These are phyloP conservation scores for Apistogramma diplotaenia DNA, from an alignment of 2,113 vertebrate genomes.

Conservation along the genomic window DNA sequence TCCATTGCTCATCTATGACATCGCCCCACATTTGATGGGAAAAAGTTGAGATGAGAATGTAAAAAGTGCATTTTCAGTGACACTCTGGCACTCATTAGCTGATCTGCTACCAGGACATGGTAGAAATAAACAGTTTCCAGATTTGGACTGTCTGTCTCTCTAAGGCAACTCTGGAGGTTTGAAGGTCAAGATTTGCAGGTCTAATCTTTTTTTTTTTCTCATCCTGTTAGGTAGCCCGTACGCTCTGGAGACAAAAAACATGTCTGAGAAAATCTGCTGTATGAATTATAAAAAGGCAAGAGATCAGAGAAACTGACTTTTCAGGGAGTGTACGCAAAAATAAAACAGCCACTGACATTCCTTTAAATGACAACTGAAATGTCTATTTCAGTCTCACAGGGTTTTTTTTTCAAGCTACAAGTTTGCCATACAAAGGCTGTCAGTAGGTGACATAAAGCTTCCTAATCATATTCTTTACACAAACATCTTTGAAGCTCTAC, in stretches of 20 bases:
- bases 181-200: conserved; percentile 5
- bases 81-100: too few relatives aligned
- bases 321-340: conserved; percentile 2
- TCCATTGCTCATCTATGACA: too few relatives aligned
- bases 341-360: not conserved
- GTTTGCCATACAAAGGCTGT: conserved; percentile 5
- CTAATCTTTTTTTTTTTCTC: not conserved
- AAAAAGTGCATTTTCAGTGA: too few relatives aligned
- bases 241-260: not conserved
- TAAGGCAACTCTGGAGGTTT: not conserved
- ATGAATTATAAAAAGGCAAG: conserved; percentile 14
- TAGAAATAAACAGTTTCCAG: too few relatives aligned
- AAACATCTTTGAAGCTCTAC: conserved; percentile 25
- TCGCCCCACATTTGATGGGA: too few relatives aligned
- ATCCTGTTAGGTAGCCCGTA: not conserved
- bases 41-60: too few relatives aligned
- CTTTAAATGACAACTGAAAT: conserved; percentile 42
- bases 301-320: conserved; percentile 20
- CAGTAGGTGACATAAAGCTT: conserved; percentile 7
- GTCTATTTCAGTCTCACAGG: conserved; percentile 43
- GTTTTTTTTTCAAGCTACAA: not conserved
- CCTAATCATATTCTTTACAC: conserved; percentile 10
- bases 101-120: too few relatives aligned
- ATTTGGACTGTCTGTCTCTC: not conserved
- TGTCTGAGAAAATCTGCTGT: not conserved